Evolutionary conservation across 1,140 invertebrate genomes (phyloP).

Genomic region (Apis laboriosa): DNA sequence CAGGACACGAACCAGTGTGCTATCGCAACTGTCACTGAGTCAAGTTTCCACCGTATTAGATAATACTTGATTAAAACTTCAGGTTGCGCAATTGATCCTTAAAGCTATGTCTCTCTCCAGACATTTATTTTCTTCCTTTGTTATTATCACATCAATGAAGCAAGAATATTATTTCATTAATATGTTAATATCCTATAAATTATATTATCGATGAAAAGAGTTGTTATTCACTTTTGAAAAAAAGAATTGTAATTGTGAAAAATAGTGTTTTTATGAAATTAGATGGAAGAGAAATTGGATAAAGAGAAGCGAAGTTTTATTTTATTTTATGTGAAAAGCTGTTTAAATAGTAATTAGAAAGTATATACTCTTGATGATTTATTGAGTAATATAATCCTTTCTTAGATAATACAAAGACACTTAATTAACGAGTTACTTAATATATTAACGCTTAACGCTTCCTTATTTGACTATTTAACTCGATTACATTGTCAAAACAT

Average conservation of each 20-base stretch:
- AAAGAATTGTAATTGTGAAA: no score
- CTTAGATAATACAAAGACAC: background rate
- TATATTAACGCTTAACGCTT: background rate
- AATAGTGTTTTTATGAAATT: no score
- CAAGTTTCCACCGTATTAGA: conserved; percentile 40
- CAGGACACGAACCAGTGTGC: conserved; percentile 1
- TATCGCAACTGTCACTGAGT: conserved; percentile 14
- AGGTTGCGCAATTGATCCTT: background rate
- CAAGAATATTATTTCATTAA: background rate
- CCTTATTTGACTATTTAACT: background rate
- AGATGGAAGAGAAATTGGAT: no score
- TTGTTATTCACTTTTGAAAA: no score
- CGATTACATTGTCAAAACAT: background rate
- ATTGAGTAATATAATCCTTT: background rate
- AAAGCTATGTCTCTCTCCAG: background rate
- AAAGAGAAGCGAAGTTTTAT: no score
- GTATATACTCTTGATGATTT: background rate
- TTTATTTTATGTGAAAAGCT: no score
- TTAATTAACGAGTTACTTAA: background rate
- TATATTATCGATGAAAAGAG: background rate
- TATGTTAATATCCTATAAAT: background rate
- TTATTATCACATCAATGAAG: background rate
- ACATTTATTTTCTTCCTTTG: background rate
- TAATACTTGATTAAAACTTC: conserved; percentile 29
- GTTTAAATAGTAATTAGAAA: background rate